Evolutionary conservation across 2,888 invertebrate species (phyloP), one percentile per base, ranked within the genome.

Genomic region (Oligia strigilis): DNA sequence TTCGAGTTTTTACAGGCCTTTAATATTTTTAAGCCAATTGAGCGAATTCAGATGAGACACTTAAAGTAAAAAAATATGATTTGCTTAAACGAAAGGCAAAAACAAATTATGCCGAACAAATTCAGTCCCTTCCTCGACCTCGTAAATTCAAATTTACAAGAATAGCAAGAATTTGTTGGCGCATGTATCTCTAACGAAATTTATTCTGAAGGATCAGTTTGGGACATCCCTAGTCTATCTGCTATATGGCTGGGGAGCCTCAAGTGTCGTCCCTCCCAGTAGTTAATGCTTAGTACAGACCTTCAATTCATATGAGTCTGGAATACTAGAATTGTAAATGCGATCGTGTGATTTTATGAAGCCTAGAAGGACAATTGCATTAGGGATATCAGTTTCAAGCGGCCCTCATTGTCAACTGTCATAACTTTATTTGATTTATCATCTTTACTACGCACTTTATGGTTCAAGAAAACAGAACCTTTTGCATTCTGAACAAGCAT

Each of bases 151-250:
- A 87, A 85, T 80, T 80, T 78, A 83, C 64, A 84, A 77, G 80
- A 87, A 87, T 80, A 80, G 79, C 77, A 69, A 73, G 83, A 86
- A 86, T 87, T 85, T 84, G 80, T 85, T 80, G 80, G 87, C 77
- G 72, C 43, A 73, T 84, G 70, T 85, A 75, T 84, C 80, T 87
- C 62, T 80, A 77, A 87, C 77, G 66, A 87, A 87, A 87, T 85
- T 80, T 85, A 85, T 85, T 80, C 84, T 80, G 80, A 85, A 85
- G 87, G 85, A 85, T 87, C 84, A 87, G 80, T 87, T 80, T 83
- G 87, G 80, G 85, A 85, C 85, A 85, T 85, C 85, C 87, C 85
- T 87, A 80, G 80, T 80, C 87, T 84, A 85, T 85, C 75, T 87
- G 66, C 66, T 67, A 80, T 80, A 83, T 67, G 71, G 73, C 70